A percentile compares a stretch with the other conserved stretches of the same genome.
phyloP scores from a whole-genome alignment of 2,113 vertebrate species.

The Corvus hawaiiensis region DNA sequence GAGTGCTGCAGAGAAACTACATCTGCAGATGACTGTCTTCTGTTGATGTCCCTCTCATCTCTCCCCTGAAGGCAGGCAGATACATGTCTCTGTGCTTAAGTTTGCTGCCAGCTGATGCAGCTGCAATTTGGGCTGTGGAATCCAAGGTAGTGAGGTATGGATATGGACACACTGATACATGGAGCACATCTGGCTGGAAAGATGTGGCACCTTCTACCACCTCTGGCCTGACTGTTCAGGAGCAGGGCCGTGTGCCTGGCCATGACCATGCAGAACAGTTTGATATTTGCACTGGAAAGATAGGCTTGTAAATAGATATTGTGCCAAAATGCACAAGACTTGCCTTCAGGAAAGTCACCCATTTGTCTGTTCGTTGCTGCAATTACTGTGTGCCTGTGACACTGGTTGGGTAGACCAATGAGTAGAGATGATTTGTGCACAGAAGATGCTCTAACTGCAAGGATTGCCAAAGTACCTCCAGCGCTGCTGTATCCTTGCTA shows the following conservation, averaged over 20 bases:
- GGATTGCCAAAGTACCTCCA: neutral
- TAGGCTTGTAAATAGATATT: neutral
- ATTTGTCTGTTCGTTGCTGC: neutral
- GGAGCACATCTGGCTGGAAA: neutral
- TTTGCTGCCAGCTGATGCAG: neutral
- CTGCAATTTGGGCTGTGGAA: fast-evolving
- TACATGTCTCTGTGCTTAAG: neutral
- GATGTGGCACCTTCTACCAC: neutral
- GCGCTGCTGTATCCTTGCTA: neutral
- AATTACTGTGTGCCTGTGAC: neutral
- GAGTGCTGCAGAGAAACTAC: neutral
- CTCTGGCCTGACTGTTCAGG: neutral
- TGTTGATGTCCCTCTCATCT: neutral
- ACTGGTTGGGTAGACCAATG: neutral
- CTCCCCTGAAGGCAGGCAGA: neutral
- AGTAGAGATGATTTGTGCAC: neutral
- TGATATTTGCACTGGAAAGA: neutral
- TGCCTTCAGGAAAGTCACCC: neutral
- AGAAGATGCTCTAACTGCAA: neutral
- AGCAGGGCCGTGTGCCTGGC: neutral
- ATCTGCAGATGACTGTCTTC: neutral
- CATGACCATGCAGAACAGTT: neutral
- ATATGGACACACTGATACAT: neutral
- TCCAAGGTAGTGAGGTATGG: neutral
- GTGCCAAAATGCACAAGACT: neutral